Percentiles rank a stretch among this genome's conserved stretches.
phyloP scores from a whole-genome alignment of 2,113 vertebrate species.

The Haemorhous mexicanus region DNA sequence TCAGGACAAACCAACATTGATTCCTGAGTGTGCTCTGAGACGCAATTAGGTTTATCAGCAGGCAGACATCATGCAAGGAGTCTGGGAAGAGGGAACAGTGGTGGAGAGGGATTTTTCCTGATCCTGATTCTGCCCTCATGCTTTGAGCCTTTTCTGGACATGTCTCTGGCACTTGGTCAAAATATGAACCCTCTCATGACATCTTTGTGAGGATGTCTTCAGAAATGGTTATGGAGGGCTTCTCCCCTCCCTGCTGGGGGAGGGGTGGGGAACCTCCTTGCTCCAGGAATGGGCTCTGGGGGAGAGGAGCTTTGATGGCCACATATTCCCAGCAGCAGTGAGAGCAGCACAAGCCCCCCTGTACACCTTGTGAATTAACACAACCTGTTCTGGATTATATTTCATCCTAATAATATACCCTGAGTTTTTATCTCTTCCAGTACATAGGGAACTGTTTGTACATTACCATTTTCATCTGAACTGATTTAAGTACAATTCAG shows the following conservation, averaged over 20 bases:
- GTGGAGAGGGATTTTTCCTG: neutral
- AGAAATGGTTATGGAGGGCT: neutral
- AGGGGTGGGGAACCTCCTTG: neutral
- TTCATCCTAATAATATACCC: neutral
- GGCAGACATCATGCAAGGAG: neutral
- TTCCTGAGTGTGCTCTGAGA: neutral
- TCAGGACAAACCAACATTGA: conserved; percentile 46
- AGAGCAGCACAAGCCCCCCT: neutral
- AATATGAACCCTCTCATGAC: neutral
- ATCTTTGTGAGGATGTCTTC: neutral
- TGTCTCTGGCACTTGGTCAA: neutral
- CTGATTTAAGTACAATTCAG: neutral
- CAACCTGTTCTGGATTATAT: neutral
- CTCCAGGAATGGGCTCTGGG: neutral
- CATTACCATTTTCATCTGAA: neutral
- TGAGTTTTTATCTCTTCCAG: neutral
- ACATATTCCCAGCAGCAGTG: neutral
- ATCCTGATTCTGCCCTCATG: neutral
- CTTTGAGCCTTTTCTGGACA: neutral
- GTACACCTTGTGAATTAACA: neutral
- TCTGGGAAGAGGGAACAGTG: neutral
- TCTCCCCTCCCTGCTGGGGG: neutral
- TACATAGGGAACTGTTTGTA: neutral
- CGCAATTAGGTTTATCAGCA: conserved; percentile 39
- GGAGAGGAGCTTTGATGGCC: neutral